Evolutionary conservation across 2,797 vertebrate genomes (phyloP).

Genomic region (Forpus xanthops): DNA sequence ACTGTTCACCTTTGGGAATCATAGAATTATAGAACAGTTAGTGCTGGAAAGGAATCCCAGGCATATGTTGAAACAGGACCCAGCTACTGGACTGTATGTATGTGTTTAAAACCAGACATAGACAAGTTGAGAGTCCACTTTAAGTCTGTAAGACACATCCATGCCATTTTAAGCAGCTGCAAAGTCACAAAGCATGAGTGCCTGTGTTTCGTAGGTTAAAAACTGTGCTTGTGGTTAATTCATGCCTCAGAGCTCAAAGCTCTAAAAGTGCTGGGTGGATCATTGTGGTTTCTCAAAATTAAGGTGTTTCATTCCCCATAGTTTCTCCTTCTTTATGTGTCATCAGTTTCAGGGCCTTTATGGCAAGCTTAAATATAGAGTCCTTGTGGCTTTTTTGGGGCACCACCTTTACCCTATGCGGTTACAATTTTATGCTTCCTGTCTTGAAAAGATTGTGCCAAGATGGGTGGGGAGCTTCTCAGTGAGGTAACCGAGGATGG

Average conservation of each 20-base stretch:
- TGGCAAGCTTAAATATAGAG: constrained; percentile 51
- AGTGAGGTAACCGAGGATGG: neutral
- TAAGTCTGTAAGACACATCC: neutral
- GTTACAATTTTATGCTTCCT: constrained; percentile 38
- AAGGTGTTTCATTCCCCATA: constrained; percentile 57
- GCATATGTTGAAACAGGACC: neutral
- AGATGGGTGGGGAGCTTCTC: neutral
- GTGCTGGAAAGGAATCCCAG: neutral
- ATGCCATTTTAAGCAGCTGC: constrained; percentile 16
- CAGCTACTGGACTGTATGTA: neutral
- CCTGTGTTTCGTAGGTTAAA: constrained; percentile 33
- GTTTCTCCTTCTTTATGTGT: constrained; percentile 59
- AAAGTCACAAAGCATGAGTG: constrained; percentile 26
- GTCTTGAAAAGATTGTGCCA: constrained; percentile 4
- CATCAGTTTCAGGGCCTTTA: constrained; percentile 66
- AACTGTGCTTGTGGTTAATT: constrained; percentile 50
- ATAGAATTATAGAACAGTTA: neutral
- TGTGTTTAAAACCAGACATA: neutral
- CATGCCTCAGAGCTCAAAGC: constrained; percentile 56
- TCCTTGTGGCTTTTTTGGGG: constrained; percentile 38
- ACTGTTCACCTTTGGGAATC: neutral
- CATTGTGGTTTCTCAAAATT: constrained; percentile 62
- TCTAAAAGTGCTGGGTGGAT: constrained; percentile 60
- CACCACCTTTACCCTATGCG: constrained; percentile 45
- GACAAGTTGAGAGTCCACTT: neutral